Evolutionary conservation across 2,797 vertebrate genomes (phyloP), one percentile per base, ranked within the genome.

Genomic region (Xerus rutilus): DNA sequence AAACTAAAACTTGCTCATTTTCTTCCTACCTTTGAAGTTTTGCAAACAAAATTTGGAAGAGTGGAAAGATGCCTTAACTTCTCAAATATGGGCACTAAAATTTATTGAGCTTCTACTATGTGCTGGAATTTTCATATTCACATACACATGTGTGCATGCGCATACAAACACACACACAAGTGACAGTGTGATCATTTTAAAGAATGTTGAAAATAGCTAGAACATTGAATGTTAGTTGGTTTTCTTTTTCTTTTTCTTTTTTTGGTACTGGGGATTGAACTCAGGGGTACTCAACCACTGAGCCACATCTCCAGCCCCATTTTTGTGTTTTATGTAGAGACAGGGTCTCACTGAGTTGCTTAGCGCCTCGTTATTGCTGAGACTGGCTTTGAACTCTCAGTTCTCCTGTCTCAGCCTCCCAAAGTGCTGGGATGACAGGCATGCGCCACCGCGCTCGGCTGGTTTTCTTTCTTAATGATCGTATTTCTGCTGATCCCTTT

Each of bases 401-500:
- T 39, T 39, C 39, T 39, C 39, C 39, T 39, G 39, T 39, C 39
- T 39, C 39, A 39, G 39, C 39, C 39, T 39, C 39, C 39, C 39
- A 2, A 39, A 39, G 39, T 39, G 39, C 39, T 39, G 39, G 39
- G 39, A 39, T 39, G 2, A 39, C 39, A 39, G 39, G 39, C 39
- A 3, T 39, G 39, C 2, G 39, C 39, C 39, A 39, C 39, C 39
- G 39, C 3, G 39, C 39, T 39, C 39, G 39, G 39, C 39, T 74
- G 74, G 3, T 69, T 82, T 88, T 88, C 67, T 72, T 92, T 96
- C 72, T 92, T 86, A 73, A 21, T 69, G 79, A 76, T n/a, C 21
- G 18, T 89, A n/a, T 82, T 79, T 91, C 74, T 89, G 89, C 76
- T 45, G 69, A 59, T 79, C 54, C 5, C 45, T 65, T 93, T 85